Base-by-base conservation (phyloP, 2,888 invertebrate species). In the Mechanitis messenoides region DNA sequence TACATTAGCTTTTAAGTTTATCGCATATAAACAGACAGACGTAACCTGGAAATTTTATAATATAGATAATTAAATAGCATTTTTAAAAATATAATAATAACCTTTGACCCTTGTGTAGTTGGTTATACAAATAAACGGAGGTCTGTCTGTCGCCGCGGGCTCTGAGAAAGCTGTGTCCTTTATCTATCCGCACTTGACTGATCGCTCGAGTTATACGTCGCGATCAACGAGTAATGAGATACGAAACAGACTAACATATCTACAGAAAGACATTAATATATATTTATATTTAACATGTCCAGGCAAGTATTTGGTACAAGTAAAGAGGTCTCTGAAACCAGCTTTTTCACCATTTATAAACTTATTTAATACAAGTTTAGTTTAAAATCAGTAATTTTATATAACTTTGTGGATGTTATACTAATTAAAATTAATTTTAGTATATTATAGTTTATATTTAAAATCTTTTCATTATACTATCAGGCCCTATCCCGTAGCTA, bases 121-220 rank as follows among this genome's bases (percentile, higher is more conserved):
- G 58, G 58, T 61, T 63, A 63, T 46, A 56, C 53, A 61, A 61
- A 59, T 56, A 61, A 56, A 58, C 58, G 56, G 60, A 54, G 56
- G 56, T 60, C 45, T 55, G 31, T 63, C 62, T 58, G 63, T 61
- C 63, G 59, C 56, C 59, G 54, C 55, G 63, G 47, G 59, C 47
- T 76, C 80, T 85, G 86, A 79, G 86, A 87, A 84, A 83, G 83
- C 74, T 68, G 79, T 85, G 85, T 86, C 86, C 86, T 87, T 84
- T 85, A 71, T 59, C 61, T 62, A 62, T 70, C 72, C 76, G 78
- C 79, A 74, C 74, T 80, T 84, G 86, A 85, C 81, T 80, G 80
- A 87, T 85, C 73, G 81, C 78, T 75, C 80, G 71, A 78, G 80
- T 84, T 86, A 85, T 75, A 78, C 77, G 80, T 81, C 80, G 79